Conservation (phyloP, 2,113 vertebrate species). For the Heliornis fulica region DNA sequence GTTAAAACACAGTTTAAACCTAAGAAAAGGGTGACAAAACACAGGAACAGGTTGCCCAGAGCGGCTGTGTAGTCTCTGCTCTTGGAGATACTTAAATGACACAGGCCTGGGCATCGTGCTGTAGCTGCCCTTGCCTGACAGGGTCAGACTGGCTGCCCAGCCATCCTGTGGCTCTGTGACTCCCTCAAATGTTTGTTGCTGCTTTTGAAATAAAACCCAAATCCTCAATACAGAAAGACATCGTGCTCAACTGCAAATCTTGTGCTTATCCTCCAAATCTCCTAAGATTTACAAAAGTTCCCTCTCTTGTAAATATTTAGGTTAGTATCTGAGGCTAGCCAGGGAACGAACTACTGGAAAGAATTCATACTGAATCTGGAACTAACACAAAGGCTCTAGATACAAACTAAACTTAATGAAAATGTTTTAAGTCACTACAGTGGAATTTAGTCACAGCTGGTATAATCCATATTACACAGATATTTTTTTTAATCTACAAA, state of each 20-base stretch:
- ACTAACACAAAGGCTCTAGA: background rate
- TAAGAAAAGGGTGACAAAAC: background rate
- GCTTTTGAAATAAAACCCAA: background rate
- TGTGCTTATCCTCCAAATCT: background rate
- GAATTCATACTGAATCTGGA: background rate
- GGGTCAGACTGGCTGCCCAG: background rate
- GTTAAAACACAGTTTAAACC: background rate
- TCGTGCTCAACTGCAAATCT: background rate
- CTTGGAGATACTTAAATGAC: background rate
- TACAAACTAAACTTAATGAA: background rate
- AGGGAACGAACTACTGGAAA: background rate
- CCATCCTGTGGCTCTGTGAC: background rate
- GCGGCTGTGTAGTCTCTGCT: background rate
- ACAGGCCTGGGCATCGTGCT: background rate
- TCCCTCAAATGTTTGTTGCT: background rate
- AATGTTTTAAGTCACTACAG: background rate
- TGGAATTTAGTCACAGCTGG: background rate
- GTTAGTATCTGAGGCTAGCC: background rate
- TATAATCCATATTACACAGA: background rate
- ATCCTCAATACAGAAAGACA: background rate
- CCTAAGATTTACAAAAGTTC: background rate
- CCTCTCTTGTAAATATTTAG: background rate
- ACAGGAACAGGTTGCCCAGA: background rate
- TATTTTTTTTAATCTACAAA: background rate
- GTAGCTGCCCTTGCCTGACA: background rate